Evolutionary conservation across 2,113 vertebrate species (phyloP).

Genomic region (Archilochus colubris): DNA sequence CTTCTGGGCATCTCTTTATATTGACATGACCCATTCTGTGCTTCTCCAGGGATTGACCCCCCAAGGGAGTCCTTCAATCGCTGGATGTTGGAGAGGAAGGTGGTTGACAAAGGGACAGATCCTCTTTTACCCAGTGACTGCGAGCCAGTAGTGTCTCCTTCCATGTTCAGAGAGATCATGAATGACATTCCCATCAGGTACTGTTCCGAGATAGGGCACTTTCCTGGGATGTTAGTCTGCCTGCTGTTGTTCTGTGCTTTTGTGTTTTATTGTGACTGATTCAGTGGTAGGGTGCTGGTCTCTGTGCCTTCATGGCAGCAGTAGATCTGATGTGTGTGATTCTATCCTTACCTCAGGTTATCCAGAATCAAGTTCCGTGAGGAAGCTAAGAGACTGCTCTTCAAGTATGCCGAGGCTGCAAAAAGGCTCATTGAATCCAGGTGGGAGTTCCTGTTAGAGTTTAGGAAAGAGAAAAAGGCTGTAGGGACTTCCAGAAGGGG

Average conservation of each 20-base stretch:
- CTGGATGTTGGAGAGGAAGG: slow-evolving; percentile 96
- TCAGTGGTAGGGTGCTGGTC: background rate
- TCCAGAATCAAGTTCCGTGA: slow-evolving; percentile 98
- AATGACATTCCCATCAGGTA: slow-evolving; percentile 99
- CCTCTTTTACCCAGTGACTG: slow-evolving; percentile 94
- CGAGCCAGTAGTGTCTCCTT: slow-evolving; percentile 91
- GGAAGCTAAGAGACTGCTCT: slow-evolving; percentile 92
- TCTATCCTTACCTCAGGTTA: slow-evolving; percentile 77
- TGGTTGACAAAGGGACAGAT: slow-evolving; percentile 92
- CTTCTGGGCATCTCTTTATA: background rate
- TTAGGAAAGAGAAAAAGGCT: background rate
- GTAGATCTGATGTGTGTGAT: background rate
- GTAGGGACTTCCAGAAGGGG: background rate
- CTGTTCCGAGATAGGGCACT: background rate
- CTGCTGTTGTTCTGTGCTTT: rapidly evolving
- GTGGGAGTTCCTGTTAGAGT: slow-evolving; percentile 64
- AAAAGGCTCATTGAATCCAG: slow-evolving; percentile 98
- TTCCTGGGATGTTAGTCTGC: background rate
- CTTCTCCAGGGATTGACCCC: slow-evolving; percentile 89
- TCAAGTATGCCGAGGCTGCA: slow-evolving; percentile 96
- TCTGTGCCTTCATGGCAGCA: background rate
- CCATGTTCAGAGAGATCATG: slow-evolving; percentile 99
- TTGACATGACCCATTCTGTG: background rate
- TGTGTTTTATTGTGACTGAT: background rate
- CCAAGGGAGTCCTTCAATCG: slow-evolving; percentile 97